Evolutionary conservation across 2,113 vertebrate genomes (phyloP).

Genomic region (Calyptomena viridis): DNA sequence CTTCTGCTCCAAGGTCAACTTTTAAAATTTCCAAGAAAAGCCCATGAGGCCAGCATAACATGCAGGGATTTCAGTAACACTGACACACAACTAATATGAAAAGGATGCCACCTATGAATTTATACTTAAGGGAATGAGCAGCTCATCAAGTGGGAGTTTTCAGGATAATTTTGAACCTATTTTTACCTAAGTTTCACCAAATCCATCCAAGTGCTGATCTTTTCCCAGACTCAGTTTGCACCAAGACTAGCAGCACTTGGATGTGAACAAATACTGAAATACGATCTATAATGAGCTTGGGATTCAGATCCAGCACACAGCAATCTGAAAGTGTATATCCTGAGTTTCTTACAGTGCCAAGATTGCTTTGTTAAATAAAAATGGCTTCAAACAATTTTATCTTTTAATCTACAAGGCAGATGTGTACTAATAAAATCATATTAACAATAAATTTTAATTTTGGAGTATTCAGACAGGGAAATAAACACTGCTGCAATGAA

Average conservation of each 20-base stretch:
- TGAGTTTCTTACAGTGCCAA: neutral
- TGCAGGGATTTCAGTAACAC: neutral
- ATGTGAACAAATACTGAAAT: neutral
- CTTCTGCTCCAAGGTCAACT: neutral
- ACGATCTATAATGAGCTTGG: neutral
- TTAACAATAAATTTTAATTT: neutral
- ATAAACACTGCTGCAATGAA: neutral
- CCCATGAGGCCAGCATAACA: neutral
- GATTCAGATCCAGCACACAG: neutral
- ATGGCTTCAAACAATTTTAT: neutral
- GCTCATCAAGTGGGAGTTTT: neutral
- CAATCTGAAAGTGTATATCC: neutral
- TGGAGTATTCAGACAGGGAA: neutral
- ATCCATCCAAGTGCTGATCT: neutral
- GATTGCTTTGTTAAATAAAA: neutral
- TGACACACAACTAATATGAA: neutral
- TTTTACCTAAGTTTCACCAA: neutral
- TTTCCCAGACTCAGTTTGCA: neutral
- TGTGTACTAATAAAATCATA: neutral
- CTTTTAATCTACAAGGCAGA: neutral
- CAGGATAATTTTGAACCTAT: neutral
- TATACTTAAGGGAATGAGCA: neutral
- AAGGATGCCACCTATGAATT: neutral
- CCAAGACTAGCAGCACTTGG: neutral
- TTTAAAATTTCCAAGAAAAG: neutral